Evolutionary conservation across 2,113 vertebrate species (phyloP).

Genomic region (Caracal caracal): DNA sequence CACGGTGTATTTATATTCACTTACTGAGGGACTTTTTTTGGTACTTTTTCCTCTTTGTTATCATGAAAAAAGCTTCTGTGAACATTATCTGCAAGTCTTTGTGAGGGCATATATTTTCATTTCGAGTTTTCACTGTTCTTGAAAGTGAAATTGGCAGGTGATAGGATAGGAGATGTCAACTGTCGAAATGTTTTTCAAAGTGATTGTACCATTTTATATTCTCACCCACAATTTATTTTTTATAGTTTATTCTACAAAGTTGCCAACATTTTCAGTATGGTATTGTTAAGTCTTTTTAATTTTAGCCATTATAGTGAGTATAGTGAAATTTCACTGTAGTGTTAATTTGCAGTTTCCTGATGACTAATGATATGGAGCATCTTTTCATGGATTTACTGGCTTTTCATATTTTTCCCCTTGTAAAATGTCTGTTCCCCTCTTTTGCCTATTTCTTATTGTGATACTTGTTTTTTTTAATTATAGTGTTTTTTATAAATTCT

Average conservation of each 20-base stretch:
- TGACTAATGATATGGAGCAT: neutral
- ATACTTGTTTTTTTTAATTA: neutral
- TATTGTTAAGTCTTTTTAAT: neutral
- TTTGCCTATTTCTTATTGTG: neutral
- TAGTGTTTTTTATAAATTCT: neutral
- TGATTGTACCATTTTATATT: neutral
- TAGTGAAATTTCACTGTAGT: neutral
- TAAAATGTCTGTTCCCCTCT: neutral
- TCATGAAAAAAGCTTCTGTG: neutral
- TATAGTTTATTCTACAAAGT: neutral
- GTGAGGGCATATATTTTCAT: neutral
- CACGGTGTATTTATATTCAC: neutral
- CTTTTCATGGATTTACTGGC: neutral
- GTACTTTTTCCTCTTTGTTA: neutral
- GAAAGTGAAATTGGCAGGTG: neutral
- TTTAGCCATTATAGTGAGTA: neutral
- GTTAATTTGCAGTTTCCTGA: neutral
- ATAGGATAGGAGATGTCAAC: neutral
- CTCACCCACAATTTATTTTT: neutral
- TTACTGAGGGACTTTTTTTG: neutral
- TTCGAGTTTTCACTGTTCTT: neutral
- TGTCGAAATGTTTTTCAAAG: neutral
- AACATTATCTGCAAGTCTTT: neutral
- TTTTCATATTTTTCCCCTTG: neutral
- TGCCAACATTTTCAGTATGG: neutral